Conservation (phyloP, 2,113 vertebrate species). For the Calonectris borealis region DNA sequence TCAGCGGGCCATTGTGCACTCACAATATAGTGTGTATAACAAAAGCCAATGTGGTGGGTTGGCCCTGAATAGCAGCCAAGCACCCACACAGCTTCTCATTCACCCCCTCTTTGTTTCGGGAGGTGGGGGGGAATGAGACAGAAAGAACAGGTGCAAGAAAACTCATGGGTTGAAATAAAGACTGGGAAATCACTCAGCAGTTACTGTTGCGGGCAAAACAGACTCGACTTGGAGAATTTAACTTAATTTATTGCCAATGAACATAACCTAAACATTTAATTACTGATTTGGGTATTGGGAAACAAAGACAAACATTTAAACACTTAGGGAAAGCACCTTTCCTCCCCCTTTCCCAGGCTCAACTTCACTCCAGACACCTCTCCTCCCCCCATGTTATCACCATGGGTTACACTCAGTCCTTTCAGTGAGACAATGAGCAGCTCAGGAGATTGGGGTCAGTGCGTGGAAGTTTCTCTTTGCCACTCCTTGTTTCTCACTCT, state of each 20-base stretch:
- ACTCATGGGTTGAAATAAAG: not conserved
- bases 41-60: not conserved
- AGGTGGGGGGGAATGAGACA: not conserved
- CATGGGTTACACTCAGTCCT: too few relatives aligned
- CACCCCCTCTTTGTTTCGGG: not conserved
- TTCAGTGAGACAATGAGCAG: not conserved
- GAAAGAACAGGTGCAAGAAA: not conserved
- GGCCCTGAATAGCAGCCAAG: not conserved
- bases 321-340: too few relatives aligned
- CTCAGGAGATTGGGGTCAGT: not conserved
- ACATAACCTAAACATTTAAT: not conserved
- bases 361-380: not conserved
- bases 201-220: not conserved
- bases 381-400: not conserved
- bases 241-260: not conserved
- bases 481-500: not conserved
- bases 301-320: too few relatives aligned
- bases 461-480: not conserved
- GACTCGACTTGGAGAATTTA: not conserved
- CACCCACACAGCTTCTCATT: not conserved
- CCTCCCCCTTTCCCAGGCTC: too few relatives aligned
- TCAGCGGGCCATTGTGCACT: not conserved
- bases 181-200: not conserved
- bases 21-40: not conserved
- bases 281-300: too few relatives aligned